Evolutionary conservation across 2,888 invertebrate genomes (phyloP).

Genomic region (Zygaena filipendulae): DNA sequence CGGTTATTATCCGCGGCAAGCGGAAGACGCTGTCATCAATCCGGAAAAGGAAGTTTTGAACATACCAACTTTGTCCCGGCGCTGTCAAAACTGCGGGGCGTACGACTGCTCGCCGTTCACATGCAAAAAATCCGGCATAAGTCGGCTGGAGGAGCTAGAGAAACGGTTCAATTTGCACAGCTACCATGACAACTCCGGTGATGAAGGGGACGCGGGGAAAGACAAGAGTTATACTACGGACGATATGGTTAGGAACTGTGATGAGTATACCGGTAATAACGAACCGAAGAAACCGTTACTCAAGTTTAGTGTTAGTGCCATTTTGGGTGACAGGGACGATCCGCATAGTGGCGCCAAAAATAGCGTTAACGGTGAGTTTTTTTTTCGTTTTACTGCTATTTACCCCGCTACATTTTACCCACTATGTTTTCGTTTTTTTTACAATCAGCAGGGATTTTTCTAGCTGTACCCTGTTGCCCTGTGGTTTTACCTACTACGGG

Average conservation of each 20-base stretch:
- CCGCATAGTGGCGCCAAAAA: conserved; percentile 29
- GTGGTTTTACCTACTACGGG: neutral
- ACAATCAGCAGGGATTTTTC: no score
- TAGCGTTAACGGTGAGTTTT: conserved; percentile 43
- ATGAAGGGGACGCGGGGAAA: conserved; percentile 35
- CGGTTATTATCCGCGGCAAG: conserved; percentile 35
- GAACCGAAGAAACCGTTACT: conserved; percentile 78
- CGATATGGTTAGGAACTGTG: conserved; percentile 49
- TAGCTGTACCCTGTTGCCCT: no score
- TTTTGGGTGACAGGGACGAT: conserved; percentile 76
- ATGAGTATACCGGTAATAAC: conserved; percentile 34
- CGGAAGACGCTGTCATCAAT: conserved; percentile 23
- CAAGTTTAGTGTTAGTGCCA: conserved; percentile 94
- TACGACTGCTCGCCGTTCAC: conserved; percentile 64
- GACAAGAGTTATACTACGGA: conserved; percentile 36
- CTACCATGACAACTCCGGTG: conserved; percentile 51
- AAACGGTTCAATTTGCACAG: conserved; percentile 46
- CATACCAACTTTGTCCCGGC: conserved; percentile 40
- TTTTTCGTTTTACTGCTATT: conserved; percentile 2
- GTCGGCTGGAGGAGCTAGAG: conserved; percentile 50
- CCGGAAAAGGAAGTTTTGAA: conserved; percentile 49
- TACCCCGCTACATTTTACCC: no score
- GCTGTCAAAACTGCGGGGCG: conserved; percentile 67
- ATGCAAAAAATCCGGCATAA: conserved; percentile 53
- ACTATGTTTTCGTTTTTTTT: no score